Base-by-base conservation (phyloP, 2,888 invertebrate species). In the Dichetophora obliterata region DNA sequence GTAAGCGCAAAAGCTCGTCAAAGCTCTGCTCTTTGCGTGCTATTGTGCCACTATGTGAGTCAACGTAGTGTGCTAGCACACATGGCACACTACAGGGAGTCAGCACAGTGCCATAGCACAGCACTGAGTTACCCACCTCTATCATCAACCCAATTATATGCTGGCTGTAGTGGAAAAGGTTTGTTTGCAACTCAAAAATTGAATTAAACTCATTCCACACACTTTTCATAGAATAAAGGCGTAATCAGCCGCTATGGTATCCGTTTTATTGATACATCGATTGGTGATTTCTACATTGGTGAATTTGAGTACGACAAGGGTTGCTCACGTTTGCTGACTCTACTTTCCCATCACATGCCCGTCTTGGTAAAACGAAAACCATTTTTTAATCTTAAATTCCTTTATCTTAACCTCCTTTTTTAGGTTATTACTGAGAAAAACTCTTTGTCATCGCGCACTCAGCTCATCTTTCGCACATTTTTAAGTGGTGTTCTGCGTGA, bases 271-370 rank as follows among this genome's bases (percentile, higher is more conserved):
- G 99, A 99, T 87, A 96, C 98, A 0, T 95, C 98, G 0, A 95
- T 98, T 84, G 99, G 98, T 0, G 92, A 92, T 79, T 97, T 98
- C 86, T 92, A 95, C 87, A 89, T 99, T 70, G 96, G 97, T 0
- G 96, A 99, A 90, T 99, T 99, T 88, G 90, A 91, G 66, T 99
- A 99, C 88, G 99, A 99, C 88, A 93, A 95, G 78, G 95, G 96
- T 86, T 94, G 94, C 74, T 99, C 99, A 0, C 91, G 96, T 65
- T 90, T 99, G 14, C 91, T 98, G 69, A 98, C 98, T 0, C 90
- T 99, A 0, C 88, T 99, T 63, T 95, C 98, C 1, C 98, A 98
- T 88, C 93, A 95, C 87, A 94, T 95, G 79, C 98, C 98, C 0
- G 95, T 93, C 22, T 93, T 98, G 91, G 96, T 98, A 89, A 89